Conservation (phyloP, 2,797 vertebrate genomes). For the Typhlichthys subterraneus region DNA sequence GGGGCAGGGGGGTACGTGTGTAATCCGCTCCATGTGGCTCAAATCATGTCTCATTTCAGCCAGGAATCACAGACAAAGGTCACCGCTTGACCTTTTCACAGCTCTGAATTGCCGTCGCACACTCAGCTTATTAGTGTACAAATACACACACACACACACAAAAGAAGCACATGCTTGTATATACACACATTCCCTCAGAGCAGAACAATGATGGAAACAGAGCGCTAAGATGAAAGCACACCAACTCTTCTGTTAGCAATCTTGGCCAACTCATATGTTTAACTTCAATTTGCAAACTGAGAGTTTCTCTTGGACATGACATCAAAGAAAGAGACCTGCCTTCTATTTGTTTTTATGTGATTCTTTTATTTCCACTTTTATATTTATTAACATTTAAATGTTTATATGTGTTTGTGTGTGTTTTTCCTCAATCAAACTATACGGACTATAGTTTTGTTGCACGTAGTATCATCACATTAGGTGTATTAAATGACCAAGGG, state of each 20-base stretch:
- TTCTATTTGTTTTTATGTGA: slow-evolving; percentile 48
- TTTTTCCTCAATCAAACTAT: slow-evolving; percentile 45
- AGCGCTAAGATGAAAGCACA: slow-evolving; percentile 37
- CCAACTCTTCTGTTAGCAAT: slow-evolving; percentile 48
- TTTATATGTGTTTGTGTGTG: no score
- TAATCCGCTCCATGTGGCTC: slow-evolving; percentile 57
- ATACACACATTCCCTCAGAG: slow-evolving; percentile 17
- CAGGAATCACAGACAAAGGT: slow-evolving; percentile 73
- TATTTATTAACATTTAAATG: slow-evolving; percentile 40
- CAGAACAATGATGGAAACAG: slow-evolving; percentile 46
- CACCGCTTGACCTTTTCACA: slow-evolving; percentile 72
- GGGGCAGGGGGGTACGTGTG: slow-evolving; percentile 18
- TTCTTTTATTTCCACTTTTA: slow-evolving; percentile 18
- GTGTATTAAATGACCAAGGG: no score
- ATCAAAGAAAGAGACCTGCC: slow-evolving; percentile 40
- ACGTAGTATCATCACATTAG: no score
- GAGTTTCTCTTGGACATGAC: slow-evolving; percentile 51
- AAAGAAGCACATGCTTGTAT: slow-evolving; percentile 7
- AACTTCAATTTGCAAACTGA: slow-evolving; percentile 50
- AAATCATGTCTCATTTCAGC: slow-evolving; percentile 74
- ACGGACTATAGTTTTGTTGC: slow-evolving; percentile 31
- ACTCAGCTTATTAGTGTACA: slow-evolving; percentile 59
- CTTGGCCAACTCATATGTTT: slow-evolving; percentile 30
- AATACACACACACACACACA: slow-evolving; percentile 29
- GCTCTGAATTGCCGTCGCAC: slow-evolving; percentile 58